Conservation (phyloP, 1,140 invertebrate species). For the Proctacanthus coquilletti region DNA sequence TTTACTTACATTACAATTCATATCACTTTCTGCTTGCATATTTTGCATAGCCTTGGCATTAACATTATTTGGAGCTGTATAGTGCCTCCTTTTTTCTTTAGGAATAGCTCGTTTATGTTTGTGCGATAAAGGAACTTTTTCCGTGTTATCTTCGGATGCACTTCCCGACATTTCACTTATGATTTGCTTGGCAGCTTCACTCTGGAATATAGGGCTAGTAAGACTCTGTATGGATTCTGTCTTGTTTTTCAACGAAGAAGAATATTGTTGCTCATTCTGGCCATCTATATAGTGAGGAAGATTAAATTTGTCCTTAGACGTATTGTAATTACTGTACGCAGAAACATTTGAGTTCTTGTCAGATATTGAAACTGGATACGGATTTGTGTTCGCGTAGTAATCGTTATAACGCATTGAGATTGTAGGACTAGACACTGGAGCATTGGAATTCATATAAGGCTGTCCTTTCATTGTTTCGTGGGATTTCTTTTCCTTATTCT, state of each 20-base stretch:
- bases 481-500: background rate
- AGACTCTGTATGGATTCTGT: conserved; percentile 30
- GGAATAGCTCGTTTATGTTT: conserved; percentile 48
- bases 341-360: background rate
- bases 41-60: conserved; percentile 41
- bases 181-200: conserved; percentile 67
- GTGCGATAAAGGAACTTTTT: conserved; percentile 28
- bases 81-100: conserved; percentile 66
- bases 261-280: background rate
- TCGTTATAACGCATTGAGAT: conserved; percentile 7
- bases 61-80: conserved; percentile 64
- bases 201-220: conserved; percentile 55
- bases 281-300: background rate
- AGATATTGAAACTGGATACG: conserved; percentile 2
- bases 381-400: conserved; percentile 6
- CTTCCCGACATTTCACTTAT: conserved; percentile 60
- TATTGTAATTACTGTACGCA: background rate
- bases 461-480: conserved; percentile 14
- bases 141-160: conserved; percentile 30
- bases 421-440: background rate
- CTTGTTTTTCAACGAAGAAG: conserved; percentile 10
- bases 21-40: conserved; percentile 35
- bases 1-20: conserved; percentile 36
- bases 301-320: background rate
- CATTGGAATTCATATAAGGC: conserved; percentile 6